A percentile compares a stretch with the other conserved stretches of the same genome.
Evolutionary conservation across 2,888 invertebrate species (phyloP).

Genomic region (Timema podura): DNA sequence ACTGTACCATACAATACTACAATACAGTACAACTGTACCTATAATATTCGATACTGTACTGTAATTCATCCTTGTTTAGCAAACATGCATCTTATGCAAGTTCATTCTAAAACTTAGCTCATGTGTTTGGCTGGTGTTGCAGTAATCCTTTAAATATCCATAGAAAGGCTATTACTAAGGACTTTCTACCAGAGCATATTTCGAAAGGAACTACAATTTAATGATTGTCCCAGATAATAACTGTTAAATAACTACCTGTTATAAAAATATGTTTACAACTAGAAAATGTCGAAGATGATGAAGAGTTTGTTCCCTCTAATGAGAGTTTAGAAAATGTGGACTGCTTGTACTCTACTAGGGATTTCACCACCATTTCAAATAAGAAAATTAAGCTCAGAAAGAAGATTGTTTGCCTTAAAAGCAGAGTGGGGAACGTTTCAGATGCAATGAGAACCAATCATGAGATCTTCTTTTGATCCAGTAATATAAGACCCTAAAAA

Average conservation of each 20-base stretch:
- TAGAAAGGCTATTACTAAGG: too few species aligned
- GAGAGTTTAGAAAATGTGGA: conserved; percentile 7
- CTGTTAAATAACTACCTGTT: not conserved
- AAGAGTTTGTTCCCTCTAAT: not conserved
- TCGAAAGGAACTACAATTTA: conserved; percentile 8
- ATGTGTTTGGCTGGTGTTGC: not conserved
- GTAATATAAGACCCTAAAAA: not conserved
- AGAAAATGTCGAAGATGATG: not conserved
- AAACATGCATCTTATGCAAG: not conserved
- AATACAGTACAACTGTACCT: too few species aligned
- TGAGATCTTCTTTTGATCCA: not conserved
- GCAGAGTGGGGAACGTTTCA: not conserved
- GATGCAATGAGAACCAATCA: not conserved
- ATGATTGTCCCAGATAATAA: not conserved
- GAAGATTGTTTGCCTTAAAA: not conserved
- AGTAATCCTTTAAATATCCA: conserved; percentile 11
- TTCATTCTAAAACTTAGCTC: too few species aligned
- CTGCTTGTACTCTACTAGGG: not conserved
- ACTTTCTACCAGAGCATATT: not conserved
- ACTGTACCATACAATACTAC: too few species aligned
- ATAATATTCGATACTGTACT: too few species aligned
- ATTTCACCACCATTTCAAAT: conserved; percentile 9
- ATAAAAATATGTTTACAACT: conserved; percentile 3
- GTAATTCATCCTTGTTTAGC: too few species aligned
- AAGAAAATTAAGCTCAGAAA: not conserved